Evolutionary conservation across 2,797 vertebrate genomes (phyloP), one percentile per base, ranked within the genome.

Genomic region (Mallotus villosus): DNA sequence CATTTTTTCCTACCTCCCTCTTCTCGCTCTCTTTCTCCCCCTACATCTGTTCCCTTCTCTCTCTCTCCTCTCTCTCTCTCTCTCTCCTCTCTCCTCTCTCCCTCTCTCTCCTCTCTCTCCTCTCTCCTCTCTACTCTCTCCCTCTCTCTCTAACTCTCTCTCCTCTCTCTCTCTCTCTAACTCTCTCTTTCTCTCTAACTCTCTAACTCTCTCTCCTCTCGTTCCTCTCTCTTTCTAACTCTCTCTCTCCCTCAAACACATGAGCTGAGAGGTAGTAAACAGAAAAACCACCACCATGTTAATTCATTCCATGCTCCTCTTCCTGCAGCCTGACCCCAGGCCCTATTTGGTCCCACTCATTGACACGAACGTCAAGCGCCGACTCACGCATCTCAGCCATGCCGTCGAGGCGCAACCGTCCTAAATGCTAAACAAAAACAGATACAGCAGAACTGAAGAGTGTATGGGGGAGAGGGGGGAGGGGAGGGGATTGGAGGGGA

Each of bases 291-390:
- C 32, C 32, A 63, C 8, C 37, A 19, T 34, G 27, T 37, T 34
- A 0, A 34, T 34, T 63, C 29, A 27, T 62, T 27, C 3, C 25
- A 25, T 29, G 59, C 27, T 41, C 22, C 55, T 72, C 82, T 82
- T 84, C 63, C 80, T 82, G 82, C 79, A 78, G 84, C 80, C 72
- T 81, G 70, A 71, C 64, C 76, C 74, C 70, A 80, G 75, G 70
- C 59, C 22, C 37, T 76, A 71, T 84, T 81, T 46, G 70, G 79
- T n/a, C 72, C 75, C 41, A 58, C 25, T 58, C 37, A 49, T 24
- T 41, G 63, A 70, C 62, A 76, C 51, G 70, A 76, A 62, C 24
- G 66, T 70, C 49, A 22, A 68, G 58, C 9, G 17, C 69, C 57
- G 14, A 3, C 22, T 34, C n/a, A 37, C 27, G 70, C 60, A 71